Evolutionary conservation across 2,888 invertebrate species (phyloP), one percentile per base, ranked within the genome.

Genomic region (Ornithoptera alexandrae): DNA sequence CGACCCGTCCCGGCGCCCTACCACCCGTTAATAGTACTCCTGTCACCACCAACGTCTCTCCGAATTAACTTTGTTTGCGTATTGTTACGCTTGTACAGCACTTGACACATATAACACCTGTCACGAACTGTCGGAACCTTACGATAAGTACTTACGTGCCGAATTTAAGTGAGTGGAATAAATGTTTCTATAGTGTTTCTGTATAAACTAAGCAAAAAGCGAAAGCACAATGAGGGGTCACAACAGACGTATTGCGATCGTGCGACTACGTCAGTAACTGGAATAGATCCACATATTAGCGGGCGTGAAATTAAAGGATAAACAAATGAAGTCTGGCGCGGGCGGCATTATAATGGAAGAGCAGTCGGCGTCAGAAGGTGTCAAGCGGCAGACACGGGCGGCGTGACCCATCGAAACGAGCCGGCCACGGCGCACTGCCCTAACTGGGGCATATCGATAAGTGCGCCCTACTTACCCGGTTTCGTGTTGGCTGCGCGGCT

Each of bases 271-370:
- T 90, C 90, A 89, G 82, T 79, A 88, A 84, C 91, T 86, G 90
- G 90, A 92, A 91, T 91, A 92, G 92, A 88, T 85, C 84, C 82
- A 78, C 85, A 84, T 81, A 81, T 74, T 80, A 81, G 82, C 83
- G 84, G 79, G 84, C 85, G 88, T 82, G 87, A 89, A 89, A 92
- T 91, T 90, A 90, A 92, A 90, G 91, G 91, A 92, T 92, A 92
- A 92, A 92, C 92, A 92, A 90, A 90, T 89, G 90, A 89, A 86
- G 84, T 85, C 82, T 77, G 87, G 82, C 81, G 83, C 88, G 85
- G 79, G 82, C 84, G 87, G 85, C 84, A 85, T 86, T 84, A 88
- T 89, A 89, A 88, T 90, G 89, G 84, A 85, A 83, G 84, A 88
- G 83, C 90, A 92, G 91, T 92, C 84, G 84, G 88, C 86, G 81